Evolutionary conservation across 53 echinoderm and acorn worm species (phyloP).

Genomic region (Patiria pectinifera): DNA sequence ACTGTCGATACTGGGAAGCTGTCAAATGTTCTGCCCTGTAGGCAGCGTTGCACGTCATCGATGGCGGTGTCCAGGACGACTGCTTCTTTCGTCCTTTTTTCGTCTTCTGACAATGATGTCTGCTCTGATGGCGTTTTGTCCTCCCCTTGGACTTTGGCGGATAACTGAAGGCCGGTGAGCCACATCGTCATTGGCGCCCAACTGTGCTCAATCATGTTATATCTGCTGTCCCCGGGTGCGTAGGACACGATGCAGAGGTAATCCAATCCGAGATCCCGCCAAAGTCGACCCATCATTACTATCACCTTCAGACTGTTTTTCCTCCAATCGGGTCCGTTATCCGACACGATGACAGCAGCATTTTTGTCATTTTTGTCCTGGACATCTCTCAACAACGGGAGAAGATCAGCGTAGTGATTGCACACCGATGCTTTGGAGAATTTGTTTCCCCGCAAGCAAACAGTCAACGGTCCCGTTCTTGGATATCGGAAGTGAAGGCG

Average conservation of each 20-base stretch:
- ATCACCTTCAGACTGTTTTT: constrained; percentile 39
- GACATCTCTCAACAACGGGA: constrained; percentile 17
- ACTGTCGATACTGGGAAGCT: neutral
- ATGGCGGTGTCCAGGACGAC: constrained; percentile 15
- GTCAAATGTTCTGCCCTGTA: constrained; percentile 8
- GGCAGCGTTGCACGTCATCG: constrained; percentile 20
- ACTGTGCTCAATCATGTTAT: constrained; percentile 42
- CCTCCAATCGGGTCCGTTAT: constrained; percentile 42
- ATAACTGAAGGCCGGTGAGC: constrained; percentile 21
- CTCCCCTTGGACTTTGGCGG: constrained; percentile 7
- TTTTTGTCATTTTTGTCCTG: constrained; percentile 13
- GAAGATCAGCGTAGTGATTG: constrained; percentile 34
- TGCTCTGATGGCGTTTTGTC: constrained; percentile 11
- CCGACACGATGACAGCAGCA: constrained; percentile 21
- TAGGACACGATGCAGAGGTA: constrained; percentile 37
- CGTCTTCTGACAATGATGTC: neutral
- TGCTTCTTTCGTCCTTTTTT: neutral
- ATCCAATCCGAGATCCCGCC: constrained; percentile 37
- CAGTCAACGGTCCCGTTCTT: constrained; percentile 31
- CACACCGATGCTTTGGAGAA: constrained; percentile 21
- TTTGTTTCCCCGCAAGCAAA: constrained; percentile 34
- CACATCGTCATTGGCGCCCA: constrained; percentile 43
- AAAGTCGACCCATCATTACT: constrained; percentile 34
- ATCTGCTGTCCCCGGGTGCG: constrained; percentile 32
- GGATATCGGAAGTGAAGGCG: neutral